These are phyloP conservation scores for Ia io DNA, from an alignment of 2,113 vertebrate species.

Conservation along the genomic window DNA sequence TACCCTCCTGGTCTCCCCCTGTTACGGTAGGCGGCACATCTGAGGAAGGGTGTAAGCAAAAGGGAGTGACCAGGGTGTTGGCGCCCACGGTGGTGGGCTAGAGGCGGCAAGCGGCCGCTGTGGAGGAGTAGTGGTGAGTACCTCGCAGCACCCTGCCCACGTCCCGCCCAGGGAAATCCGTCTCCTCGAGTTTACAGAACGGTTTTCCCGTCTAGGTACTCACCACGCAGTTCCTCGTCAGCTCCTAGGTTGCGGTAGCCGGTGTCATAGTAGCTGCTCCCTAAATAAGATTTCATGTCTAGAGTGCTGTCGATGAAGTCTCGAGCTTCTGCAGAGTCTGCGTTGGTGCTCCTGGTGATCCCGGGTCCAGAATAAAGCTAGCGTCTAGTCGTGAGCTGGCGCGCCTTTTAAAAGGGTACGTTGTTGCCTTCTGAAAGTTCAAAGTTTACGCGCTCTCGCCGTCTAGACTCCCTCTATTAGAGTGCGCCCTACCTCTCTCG, in stretches of 20 bases:
- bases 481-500: accelerated
- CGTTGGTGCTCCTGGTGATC: accelerated
- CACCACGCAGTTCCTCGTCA: neutral
- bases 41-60: neutral
- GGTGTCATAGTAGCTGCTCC: accelerated
- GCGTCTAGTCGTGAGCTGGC: accelerated
- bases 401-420: neutral
- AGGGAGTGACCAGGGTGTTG: neutral
- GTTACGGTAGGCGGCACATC: accelerated
- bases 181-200: neutral
- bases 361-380: accelerated
- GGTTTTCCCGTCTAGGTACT: neutral
- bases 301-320: neutral
- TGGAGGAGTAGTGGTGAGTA: neutral
- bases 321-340: neutral
- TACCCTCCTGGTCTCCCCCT: accelerated
- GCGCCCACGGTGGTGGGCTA: accelerated
- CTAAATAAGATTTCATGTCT: neutral
- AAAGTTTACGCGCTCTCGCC: neutral
- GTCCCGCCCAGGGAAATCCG: neutral
- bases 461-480: neutral
- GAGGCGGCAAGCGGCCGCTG: neutral
- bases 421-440: neutral
- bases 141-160: neutral
- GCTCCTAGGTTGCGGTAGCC: neutral